A percentile compares a stretch with the other conserved stretches of the same genome.
Conservation (phyloP, 2,113 vertebrate species). For the Regulus satrapa region DNA sequence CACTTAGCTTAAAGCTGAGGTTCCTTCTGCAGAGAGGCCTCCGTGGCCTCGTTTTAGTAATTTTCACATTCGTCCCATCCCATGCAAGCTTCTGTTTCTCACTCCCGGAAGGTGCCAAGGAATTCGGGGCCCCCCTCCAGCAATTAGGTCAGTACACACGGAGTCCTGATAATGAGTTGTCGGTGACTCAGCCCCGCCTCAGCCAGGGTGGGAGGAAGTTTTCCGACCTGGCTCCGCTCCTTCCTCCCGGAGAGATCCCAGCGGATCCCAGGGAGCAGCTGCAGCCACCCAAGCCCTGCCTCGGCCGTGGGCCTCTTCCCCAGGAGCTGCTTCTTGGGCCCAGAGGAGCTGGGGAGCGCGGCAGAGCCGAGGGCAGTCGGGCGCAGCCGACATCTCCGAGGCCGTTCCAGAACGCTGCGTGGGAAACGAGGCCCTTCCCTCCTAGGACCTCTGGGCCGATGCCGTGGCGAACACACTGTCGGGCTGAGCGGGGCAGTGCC, state of each 20-base stretch:
- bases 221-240: neutral
- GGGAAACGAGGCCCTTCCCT: neutral
- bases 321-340: too few species aligned
- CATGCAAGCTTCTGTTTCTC: neutral
- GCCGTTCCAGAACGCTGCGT: rapidly evolving
- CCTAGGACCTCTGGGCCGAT: too few species aligned
- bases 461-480: rapidly evolving
- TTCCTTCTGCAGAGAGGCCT: neutral
- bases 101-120: neutral
- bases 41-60: neutral
- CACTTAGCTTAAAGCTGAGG: neutral
- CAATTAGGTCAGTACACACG: neutral
- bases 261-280: neutral
- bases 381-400: rapidly evolving
- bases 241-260: neutral
- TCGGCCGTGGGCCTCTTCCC: neutral
- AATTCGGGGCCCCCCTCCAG: neutral
- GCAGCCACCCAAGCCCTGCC: neutral
- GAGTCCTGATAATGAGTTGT: neutral
- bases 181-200: neutral
- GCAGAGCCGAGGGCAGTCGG: too few species aligned
- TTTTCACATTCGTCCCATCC: neutral
- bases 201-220: neutral
- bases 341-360: too few species aligned
- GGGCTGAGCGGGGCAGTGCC: neutral